phyloP scores from a whole-genome alignment of 2,888 invertebrate species.

The Adelphocoris suturalis region DNA sequence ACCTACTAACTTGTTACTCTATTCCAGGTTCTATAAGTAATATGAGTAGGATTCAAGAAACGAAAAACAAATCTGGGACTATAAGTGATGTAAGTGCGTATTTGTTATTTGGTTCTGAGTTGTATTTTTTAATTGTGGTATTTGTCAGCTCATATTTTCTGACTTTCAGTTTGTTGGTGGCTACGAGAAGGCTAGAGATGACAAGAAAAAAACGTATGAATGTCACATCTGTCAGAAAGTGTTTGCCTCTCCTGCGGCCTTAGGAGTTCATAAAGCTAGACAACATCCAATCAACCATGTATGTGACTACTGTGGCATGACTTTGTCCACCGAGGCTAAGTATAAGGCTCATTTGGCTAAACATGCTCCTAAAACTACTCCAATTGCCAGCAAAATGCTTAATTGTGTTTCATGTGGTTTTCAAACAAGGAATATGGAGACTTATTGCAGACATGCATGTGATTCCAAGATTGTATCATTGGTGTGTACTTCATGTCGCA shows the following conservation, averaged over 20 bases:
- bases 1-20: neutral
- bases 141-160: neutral
- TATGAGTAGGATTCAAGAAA: neutral
- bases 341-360: conserved; percentile 64
- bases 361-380: conserved; percentile 42
- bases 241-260: conserved; percentile 69
- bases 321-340: conserved; percentile 70
- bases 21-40: neutral
- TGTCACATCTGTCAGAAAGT: conserved; percentile 71
- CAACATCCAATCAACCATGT: conserved; percentile 63
- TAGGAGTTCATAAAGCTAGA: conserved; percentile 71
- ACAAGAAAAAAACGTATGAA: conserved; percentile 67
- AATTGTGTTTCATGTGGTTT: conserved; percentile 73
- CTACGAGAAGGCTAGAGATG: conserved; percentile 22
- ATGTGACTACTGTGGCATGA: conserved; percentile 69
- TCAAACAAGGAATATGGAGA: conserved; percentile 73
- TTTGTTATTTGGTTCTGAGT: neutral
- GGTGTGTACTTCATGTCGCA: conserved; percentile 69
- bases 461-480: conserved; percentile 71
- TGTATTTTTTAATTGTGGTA: neutral
- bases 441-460: conserved; percentile 73
- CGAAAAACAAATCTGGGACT: neutral
- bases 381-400: conserved; percentile 62
- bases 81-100: neutral
- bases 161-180: conserved; percentile 50